Base-by-base conservation (phyloP, 1,140 invertebrate species). In the Heliconius nattereri region DNA sequence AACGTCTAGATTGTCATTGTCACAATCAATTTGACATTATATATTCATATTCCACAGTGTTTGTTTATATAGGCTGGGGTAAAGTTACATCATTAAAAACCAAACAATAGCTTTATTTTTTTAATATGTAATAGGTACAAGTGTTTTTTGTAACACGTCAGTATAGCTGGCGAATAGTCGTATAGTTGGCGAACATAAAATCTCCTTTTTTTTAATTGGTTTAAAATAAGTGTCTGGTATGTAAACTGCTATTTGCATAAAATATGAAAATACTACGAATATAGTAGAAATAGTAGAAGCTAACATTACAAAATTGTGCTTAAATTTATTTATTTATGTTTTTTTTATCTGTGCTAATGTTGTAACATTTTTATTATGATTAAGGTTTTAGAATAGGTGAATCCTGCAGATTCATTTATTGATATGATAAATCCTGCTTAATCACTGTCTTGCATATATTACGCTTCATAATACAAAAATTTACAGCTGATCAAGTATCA, bases 1-100 rank as follows among this genome's bases (percentile, higher is more conserved):
- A 78, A 9, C 79, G 85, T 11, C 60, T 83, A 8, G 83, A 89
- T 1, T 77, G 86, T 2, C 84, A 89, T 1, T 77, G 86, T 2
- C 84, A 83, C 11, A 87, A 86, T 7, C 86, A 88, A n/a, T 87
- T 84, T 79, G 87, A 86, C 23, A 81, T 93, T 49, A 87, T 93
- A 82, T 92, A 92, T 75, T 93, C 91, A 7, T 94, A 94, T 76
- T 91, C 92, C 2, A 91, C 91, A 9, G 87, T 93, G 19, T 93
- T 92, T 78, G 84, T 93, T 54, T 94, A 92, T 71, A 90, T 93
- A 32, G 92, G 92, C 0, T 94, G 92, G 92, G 92, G 92, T 11
- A 92, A 90, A 83, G 87, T 85, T 13, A 70, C 76, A 29, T 29
- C 26, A 13, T 66, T 13, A 66, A 29, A 66, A 66, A 66, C 60